phyloP scores from a whole-genome alignment of 2,888 invertebrate species.

The Digitonthophagus gazella region DNA sequence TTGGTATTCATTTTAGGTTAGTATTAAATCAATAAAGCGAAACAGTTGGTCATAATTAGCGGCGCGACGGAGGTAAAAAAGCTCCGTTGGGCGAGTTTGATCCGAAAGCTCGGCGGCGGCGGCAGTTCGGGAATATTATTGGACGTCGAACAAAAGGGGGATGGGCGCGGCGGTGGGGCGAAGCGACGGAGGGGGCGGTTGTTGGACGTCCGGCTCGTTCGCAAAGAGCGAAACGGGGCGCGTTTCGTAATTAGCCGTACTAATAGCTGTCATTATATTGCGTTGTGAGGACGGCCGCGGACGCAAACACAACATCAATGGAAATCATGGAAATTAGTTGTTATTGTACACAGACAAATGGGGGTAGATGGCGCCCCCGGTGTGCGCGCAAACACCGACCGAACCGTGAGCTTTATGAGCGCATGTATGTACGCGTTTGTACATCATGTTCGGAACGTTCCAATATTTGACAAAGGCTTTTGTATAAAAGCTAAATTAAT shows the following conservation, averaged over 20 bases:
- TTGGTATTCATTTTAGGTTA: too few species aligned
- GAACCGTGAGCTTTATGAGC: neutral
- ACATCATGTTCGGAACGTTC: slow-evolving; percentile 33
- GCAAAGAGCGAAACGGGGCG: slow-evolving; percentile 22
- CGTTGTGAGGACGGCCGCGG: slow-evolving; percentile 34
- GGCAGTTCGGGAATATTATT: neutral
- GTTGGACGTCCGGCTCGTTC: neutral
- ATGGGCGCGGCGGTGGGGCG: neutral
- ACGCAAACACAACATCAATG: slow-evolving; percentile 41
- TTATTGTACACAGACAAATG: slow-evolving; percentile 42
- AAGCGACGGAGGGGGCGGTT: slow-evolving; percentile 15
- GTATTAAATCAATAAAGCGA: too few species aligned
- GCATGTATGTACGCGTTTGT: slow-evolving; percentile 25
- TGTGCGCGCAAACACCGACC: neutral
- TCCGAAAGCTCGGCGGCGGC: too few species aligned
- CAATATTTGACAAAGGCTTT: slow-evolving; percentile 46
- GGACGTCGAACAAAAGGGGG: neutral
- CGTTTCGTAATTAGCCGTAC: slow-evolving; percentile 34
- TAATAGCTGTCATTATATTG: slow-evolving; percentile 40
- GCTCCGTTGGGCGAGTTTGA: too few species aligned
- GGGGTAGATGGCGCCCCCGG: slow-evolving; percentile 9
- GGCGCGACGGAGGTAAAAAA: too few species aligned
- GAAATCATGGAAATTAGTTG: slow-evolving; percentile 49
- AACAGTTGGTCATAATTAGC: too few species aligned
- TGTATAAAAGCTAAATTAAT: slow-evolving; percentile 34